A percentile compares a stretch with the other conserved stretches of the same genome.
Conservation (phyloP, 2,113 vertebrate genomes). For the Saiga tatarica region DNA sequence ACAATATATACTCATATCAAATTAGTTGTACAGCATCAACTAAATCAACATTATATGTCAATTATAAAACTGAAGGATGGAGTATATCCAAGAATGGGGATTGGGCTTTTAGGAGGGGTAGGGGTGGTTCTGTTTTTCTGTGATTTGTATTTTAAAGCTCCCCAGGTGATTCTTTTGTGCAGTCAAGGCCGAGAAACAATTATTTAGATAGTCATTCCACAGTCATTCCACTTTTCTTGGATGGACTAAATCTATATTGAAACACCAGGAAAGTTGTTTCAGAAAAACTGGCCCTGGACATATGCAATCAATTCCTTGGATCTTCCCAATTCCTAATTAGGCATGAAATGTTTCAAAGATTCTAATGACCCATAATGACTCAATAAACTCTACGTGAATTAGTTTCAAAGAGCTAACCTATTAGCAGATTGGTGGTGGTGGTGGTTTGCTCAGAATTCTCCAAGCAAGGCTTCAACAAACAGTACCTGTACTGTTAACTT, state of each 20-base stretch:
- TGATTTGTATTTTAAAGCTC: not conserved
- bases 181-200: not conserved
- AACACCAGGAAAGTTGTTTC: not conserved
- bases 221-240: not conserved
- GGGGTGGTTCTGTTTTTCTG: not conserved
- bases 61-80: not conserved
- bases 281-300: not conserved
- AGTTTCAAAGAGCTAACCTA: not conserved
- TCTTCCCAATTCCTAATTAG: not conserved
- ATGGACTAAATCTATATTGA: not conserved
- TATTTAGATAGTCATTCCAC: not conserved
- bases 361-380: not conserved
- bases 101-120: fast-evolving
- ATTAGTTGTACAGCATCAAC: not conserved
- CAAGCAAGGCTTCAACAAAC: not conserved
- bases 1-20: not conserved
- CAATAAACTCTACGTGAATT: not conserved
- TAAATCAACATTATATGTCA: not conserved
- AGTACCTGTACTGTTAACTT: not conserved
- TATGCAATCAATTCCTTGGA: not conserved
- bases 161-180: not conserved
- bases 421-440: not conserved
- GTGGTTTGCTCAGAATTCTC: not conserved
- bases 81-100: not conserved
- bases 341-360: not conserved